phyloP scores from a whole-genome alignment of 2,888 invertebrate genomes.

The Amblyjoppa proteus region DNA sequence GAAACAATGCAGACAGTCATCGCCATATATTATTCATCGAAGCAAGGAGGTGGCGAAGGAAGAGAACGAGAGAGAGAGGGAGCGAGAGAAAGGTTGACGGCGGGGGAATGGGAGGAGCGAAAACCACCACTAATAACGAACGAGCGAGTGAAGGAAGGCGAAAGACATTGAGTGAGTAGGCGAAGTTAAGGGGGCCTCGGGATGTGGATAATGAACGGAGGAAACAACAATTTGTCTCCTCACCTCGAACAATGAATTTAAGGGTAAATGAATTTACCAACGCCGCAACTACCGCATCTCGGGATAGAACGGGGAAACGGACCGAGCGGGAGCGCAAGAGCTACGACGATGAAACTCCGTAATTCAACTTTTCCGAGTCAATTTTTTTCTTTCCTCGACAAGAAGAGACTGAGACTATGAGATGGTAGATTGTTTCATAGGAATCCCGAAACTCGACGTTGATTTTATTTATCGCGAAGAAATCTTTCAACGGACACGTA shows the following conservation, averaged over 20 bases:
- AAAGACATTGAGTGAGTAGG: constrained; percentile 66
- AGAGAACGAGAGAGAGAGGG: neutral
- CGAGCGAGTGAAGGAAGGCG: constrained; percentile 30
- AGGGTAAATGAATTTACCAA: constrained; percentile 64
- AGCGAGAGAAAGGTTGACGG: neutral
- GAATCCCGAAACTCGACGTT: neutral
- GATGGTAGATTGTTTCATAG: neutral
- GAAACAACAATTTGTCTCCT: constrained; percentile 75
- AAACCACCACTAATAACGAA: constrained; percentile 34
- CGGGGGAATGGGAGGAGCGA: neutral
- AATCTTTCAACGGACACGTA: neutral
- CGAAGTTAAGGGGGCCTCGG: constrained; percentile 64
- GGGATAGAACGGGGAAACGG: constrained; percentile 18
- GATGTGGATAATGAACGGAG: constrained; percentile 74
- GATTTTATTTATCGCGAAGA: neutral
- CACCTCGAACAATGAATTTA: constrained; percentile 74
- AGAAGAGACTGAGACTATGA: neutral
- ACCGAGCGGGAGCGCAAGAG: neutral
- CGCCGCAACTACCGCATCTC: constrained; percentile 51
- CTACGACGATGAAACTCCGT: constrained; percentile 31
- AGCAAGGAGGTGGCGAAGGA: constrained; percentile 34
- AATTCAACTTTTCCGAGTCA: constrained; percentile 41
- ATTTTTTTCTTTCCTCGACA: constrained; percentile 17
- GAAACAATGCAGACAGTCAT: constrained; percentile 82
- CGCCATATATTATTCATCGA: constrained; percentile 83